Base-by-base conservation (phyloP, 2,113 vertebrate genomes). In the Xenus cinereus region DNA sequence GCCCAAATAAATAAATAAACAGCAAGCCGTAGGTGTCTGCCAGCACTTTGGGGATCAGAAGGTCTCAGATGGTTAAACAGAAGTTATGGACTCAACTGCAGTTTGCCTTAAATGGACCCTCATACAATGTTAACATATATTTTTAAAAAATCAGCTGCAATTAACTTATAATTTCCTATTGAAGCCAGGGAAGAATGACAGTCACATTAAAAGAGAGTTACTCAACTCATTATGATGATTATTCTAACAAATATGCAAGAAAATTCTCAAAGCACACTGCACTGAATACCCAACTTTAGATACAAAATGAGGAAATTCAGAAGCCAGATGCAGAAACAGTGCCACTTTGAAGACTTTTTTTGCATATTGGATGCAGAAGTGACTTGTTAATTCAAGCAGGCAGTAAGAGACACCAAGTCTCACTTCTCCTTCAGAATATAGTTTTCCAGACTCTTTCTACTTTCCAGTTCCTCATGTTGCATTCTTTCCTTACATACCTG, bases 131-230 rank as follows among this genome's bases (percentile, higher is more conserved):
- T 97, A 94, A 94, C 60, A 90, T 76, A 95, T 79, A 28, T 35
- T 53, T 53, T 54, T 48, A 73, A 93, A 93, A 93, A 93, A 69
- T 93, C 67, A 92, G 54, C 41, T 90, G 54, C 63, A 72, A 73
- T 60, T 76, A 73, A 83, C 35, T 54, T 80, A 82, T 21, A 35
- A 67, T 53, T 93, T 86, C 82, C 84, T 90, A 22, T 74, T 89
- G 82, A 91, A 96, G 82, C 27, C 50, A 93, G 54, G 41, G 86
- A 93, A 96, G 53, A 95, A 95, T 86, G 75, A 92, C 53, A 96
- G 73, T 20, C 66, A 60, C 88, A 88, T 76, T 79, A 90, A 96
- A 93, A 89, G 82, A 88, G 54, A 89, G 39, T 74, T 94, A 72
- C 53, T 71, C 75, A 86, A 66, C 54, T 50, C 83, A 75, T 89